Evolutionary conservation across 2,888 invertebrate species (phyloP), one percentile per base, ranked within the genome.

Genomic region (Andrena marginata): DNA sequence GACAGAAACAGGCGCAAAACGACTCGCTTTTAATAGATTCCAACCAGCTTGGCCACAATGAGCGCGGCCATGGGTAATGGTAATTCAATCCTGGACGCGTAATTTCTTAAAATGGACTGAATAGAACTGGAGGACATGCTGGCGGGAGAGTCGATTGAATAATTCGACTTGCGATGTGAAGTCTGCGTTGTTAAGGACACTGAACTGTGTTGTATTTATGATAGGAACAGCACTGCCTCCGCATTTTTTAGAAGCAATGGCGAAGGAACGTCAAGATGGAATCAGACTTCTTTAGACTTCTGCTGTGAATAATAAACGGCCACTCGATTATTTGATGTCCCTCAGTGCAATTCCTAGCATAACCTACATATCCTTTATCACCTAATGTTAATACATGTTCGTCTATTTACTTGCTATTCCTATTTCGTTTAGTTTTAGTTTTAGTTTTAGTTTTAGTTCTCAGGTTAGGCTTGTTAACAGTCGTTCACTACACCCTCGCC

Each of bases 21-120:
- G 76, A 49, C 62, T 56, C 54, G 75, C 16, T 33, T 42, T 79
- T 69, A 76, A 79, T 79, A 69, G 79, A 79, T 79, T 76, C 56
- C 68, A 48, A 26, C 31, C 60, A 29, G 6, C 59, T 26, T n/a
- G 33, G 29, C 7, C 16, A 31, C 60, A 63, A 29, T 35, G 10
- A 23, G 42, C 71, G 6, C 23, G 10, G 56, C 16, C 49, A 6
- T 35, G 16, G 13, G 6, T 42, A n/a, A 48, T 23, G 2, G 76
- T 76, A 71, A 64, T 71, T 63, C 54, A 35, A 20, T 42, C 23
- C 5, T 5, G 33, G 16, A 33, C 29, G 13, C 20, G 42, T 63
- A 26, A 77, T 77, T 77, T 63, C 63, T 31, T 63, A 29, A 71
- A 71, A 63, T n/a, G 26, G 42, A 29, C 20, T 29, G 42, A 56